Base-by-base conservation (phyloP, 2,888 invertebrate genomes). In the Nasonia oneida region DNA sequence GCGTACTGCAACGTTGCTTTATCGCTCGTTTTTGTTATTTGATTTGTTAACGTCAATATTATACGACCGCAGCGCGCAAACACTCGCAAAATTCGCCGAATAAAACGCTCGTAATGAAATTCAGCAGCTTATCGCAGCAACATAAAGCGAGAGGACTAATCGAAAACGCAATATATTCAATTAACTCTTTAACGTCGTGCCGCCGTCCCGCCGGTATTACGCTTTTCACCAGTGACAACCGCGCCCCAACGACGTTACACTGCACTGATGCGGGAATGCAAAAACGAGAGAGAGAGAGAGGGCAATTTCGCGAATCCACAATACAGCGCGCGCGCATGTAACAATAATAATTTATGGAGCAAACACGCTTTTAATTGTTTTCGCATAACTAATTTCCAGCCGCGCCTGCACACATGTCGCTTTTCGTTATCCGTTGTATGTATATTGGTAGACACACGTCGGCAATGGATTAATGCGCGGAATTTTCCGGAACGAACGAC, bases 331-430 rank as follows among this genome's bases (percentile, higher is more conserved):
- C 23, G 57, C n/a, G 57, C 57, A 23, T 23, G 61, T 61, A 71
- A 71, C 61, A 61, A 23, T 61, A 71, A 71, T 71, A 71, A 18
- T 39, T 15, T n/a, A 39, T n/a, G 37, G 39, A 1, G 37, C 37
- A 71, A n/a, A 37, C 39, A 71, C 33, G 71, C 18, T 71, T 37
- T 71, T 71, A 39, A 71, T 71, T 8, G 71, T 71, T 37, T 71
- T 71, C 39, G 18, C 18, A 37, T 71, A 71, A 71, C 61, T 23
- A 61, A 61, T 61, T 61, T 61, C 2, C 14, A 57, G 18, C 57
- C 18, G 15, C n/a, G 37, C 37, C 29, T 29, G 42, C 23, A 23
- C 61, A 5, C 53, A 61, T 10, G 61, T 61, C 61, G n/a, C 57
- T 4, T 57, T 57, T 57, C 57, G 6, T 57, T 57, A 57, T 57